Evolutionary conservation across 2,113 vertebrate genomes (phyloP).

Genomic region (Monopterus albus): DNA sequence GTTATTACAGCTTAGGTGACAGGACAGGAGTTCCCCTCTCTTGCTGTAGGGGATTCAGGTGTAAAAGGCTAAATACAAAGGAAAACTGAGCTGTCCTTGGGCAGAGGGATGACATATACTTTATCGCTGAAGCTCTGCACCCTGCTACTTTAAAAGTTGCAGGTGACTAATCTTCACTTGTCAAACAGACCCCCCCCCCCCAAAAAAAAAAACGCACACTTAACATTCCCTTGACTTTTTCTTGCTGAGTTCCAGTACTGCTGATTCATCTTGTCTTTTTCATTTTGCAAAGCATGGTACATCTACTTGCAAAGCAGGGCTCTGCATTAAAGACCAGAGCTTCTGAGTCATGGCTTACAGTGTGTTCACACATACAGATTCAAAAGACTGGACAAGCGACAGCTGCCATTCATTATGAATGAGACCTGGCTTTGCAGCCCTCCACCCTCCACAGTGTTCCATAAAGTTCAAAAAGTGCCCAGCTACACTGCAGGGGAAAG

Average conservation of each 20-base stretch:
- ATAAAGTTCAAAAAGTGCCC: too few relatives aligned
- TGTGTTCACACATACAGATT: too few relatives aligned
- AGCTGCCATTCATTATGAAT: too few relatives aligned
- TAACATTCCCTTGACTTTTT: conserved; percentile 43
- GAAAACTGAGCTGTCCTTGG: conserved; percentile 54
- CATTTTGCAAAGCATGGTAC: too few relatives aligned
- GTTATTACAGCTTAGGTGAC: conserved; percentile 38
- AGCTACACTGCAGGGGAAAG: too few relatives aligned
- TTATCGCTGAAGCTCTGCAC: conserved; percentile 34
- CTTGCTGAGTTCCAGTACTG: conserved; percentile 55
- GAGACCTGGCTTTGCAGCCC: too few relatives aligned
- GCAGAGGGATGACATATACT: conserved; percentile 51
- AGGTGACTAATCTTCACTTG: conserved; percentile 62
- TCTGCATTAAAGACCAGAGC: conserved; percentile 37
- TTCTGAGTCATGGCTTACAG: conserved; percentile 53
- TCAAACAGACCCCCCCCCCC: conserved; percentile 58
- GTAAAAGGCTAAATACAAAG: conserved; percentile 44
- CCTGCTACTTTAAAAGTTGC: conserved; percentile 46
- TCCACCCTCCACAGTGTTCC: too few relatives aligned
- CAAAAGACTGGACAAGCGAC: too few relatives aligned
- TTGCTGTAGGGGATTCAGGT: conserved; percentile 29
- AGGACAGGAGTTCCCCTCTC: conserved; percentile 40
- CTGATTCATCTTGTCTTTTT: conserved; percentile 62
- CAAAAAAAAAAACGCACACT: too few relatives aligned
- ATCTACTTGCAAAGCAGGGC: conserved; percentile 51